Evolutionary conservation across 1,140 invertebrate species (phyloP).

Genomic region (Aphidius gifuensis): DNA sequence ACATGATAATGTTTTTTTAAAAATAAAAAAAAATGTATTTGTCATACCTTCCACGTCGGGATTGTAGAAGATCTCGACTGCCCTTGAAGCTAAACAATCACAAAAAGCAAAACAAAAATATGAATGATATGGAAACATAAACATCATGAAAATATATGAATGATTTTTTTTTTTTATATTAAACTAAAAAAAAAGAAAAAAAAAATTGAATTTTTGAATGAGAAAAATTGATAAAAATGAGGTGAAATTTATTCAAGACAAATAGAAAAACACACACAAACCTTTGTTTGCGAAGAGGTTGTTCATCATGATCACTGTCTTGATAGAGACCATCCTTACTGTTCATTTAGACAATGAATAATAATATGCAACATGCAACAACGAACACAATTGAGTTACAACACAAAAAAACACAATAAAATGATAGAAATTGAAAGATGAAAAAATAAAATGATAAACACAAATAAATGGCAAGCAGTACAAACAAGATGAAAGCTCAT

Average conservation of each 20-base stretch:
- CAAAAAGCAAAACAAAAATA: slow-evolving; percentile 20
- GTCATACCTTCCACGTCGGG: slow-evolving; percentile 36
- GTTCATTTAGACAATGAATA: slow-evolving; percentile 29
- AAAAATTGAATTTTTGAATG: slow-evolving; percentile 11
- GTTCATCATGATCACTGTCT: slow-evolving; percentile 44
- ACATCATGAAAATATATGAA: slow-evolving; percentile 11
- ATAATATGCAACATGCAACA: slow-evolving; percentile 38
- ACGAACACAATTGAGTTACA: slow-evolving; percentile 27
- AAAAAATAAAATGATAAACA: slow-evolving; percentile 14
- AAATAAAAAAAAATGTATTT: slow-evolving; percentile 19
- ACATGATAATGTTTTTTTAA: slow-evolving; percentile 7
- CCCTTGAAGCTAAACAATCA: slow-evolving; percentile 39
- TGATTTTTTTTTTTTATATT: too few species aligned
- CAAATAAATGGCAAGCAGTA: slow-evolving; percentile 11
- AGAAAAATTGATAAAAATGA: slow-evolving; percentile 6
- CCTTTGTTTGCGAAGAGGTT: slow-evolving; percentile 46
- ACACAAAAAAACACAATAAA: slow-evolving; percentile 16
- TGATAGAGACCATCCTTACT: slow-evolving; percentile 46
- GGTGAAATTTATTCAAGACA: slow-evolving; percentile 1
- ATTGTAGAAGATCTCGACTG: slow-evolving; percentile 39
- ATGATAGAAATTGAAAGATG: slow-evolving; percentile 15
- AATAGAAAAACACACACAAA: slow-evolving; percentile 28
- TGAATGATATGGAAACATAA: slow-evolving; percentile 14
- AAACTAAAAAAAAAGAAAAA: background rate
- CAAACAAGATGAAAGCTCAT: slow-evolving; percentile 6